Percentiles rank a stretch among this genome's conserved stretches.
Evolutionary conservation across 2,888 invertebrate genomes (phyloP).

Genomic region (Phyto melanocephala): DNA sequence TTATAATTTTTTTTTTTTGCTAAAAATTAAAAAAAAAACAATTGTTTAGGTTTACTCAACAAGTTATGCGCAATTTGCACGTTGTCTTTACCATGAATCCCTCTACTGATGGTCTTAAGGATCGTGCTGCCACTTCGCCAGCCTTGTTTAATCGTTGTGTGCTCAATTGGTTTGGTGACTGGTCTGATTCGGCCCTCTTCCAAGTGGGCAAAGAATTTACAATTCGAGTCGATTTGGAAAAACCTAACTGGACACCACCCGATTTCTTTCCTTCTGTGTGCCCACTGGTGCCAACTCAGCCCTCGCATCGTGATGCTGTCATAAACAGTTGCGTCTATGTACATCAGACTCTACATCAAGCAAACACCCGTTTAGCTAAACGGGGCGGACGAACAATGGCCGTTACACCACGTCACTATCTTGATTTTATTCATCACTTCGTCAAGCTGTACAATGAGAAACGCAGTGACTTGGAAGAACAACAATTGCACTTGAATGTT

Average conservation of each 20-base stretch:
- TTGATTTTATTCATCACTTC: constrained; percentile 99
- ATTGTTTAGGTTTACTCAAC: constrained; percentile 91
- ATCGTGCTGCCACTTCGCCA: constrained; percentile 98
- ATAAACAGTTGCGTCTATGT: constrained; percentile 99
- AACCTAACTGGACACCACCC: constrained; percentile 90
- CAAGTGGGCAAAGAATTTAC: constrained; percentile 99
- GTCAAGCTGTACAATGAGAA: constrained; percentile 98
- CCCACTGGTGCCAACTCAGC: constrained; percentile 85
- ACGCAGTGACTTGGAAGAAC: constrained; percentile 98
- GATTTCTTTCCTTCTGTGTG: constrained; percentile 95
- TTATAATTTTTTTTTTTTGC: neutral
- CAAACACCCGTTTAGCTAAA: constrained; percentile 93
- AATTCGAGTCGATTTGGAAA: constrained; percentile 94
- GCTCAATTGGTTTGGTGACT: constrained; percentile 99
- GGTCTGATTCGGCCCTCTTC: constrained; percentile 97
- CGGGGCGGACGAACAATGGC: constrained; percentile 97
- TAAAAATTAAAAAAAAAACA: no score
- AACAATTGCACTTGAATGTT: constrained; percentile 98
- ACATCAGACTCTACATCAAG: constrained; percentile 97
- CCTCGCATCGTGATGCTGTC: constrained; percentile 96
- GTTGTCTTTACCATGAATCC: constrained; percentile 99
- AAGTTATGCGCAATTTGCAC: constrained; percentile 99
- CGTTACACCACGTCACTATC: constrained; percentile 97
- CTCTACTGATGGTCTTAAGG: constrained; percentile 97
- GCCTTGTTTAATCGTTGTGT: constrained; percentile 99